A percentile compares a stretch with the other conserved stretches of the same genome.
phyloP scores from a whole-genome alignment of 2,888 invertebrate genomes.

The Microplitis deprimator region DNA sequence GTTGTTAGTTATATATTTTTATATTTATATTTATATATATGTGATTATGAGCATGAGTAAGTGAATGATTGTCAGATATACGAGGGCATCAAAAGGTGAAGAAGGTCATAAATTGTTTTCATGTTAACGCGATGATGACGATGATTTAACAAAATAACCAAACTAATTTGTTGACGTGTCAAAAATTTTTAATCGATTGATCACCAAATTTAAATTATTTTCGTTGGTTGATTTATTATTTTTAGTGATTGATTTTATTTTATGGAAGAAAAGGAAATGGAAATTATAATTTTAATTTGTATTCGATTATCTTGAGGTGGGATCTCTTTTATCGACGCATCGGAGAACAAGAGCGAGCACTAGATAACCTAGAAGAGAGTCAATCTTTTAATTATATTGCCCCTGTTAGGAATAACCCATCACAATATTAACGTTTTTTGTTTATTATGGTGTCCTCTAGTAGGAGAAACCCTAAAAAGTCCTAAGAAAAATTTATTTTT shows the following conservation, averaged over 20 bases:
- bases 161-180: slow-evolving; percentile 29
- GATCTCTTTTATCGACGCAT: too few relatives aligned
- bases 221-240: slow-evolving; percentile 26
- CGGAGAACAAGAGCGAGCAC: too few relatives aligned
- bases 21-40: slow-evolving; percentile 32
- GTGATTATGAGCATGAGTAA: slow-evolving; percentile 11
- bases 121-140: slow-evolving; percentile 22
- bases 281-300: too few relatives aligned
- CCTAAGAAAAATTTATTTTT: too few relatives aligned
- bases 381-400: too few relatives aligned
- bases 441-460: too few relatives aligned
- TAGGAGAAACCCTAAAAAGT: too few relatives aligned
- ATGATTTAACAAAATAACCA: slow-evolving; percentile 34
- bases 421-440: too few relatives aligned
- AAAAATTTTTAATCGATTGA: slow-evolving; percentile 25
- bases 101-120: slow-evolving; percentile 17
- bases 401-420: too few relatives aligned
- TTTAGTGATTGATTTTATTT: slow-evolving; percentile 42
- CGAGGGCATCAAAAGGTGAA: slow-evolving; percentile 14
- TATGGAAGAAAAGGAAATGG: not conserved
- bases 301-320: too few relatives aligned
- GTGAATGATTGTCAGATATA: slow-evolving; percentile 12
- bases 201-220: slow-evolving; percentile 18
- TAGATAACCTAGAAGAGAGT: too few relatives aligned
- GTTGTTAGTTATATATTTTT: slow-evolving; percentile 29